Percentiles rank a stretch among this genome's conserved stretches.
Conservation (phyloP, 2,888 invertebrate species). For the Ctenicera cuprea region DNA sequence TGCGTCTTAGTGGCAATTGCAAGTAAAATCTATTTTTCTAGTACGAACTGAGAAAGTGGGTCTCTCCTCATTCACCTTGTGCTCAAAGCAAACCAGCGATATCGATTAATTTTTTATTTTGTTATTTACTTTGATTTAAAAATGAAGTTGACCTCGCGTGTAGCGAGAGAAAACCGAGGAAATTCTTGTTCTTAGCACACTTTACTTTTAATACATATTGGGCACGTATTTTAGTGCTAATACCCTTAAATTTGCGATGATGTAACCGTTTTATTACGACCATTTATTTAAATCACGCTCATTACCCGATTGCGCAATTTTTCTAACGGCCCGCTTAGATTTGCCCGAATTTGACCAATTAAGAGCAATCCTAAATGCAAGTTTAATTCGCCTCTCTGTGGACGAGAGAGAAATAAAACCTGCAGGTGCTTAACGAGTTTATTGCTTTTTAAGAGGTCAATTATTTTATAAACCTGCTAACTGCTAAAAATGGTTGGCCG, state of each 20-base stretch:
- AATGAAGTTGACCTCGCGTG: constrained; percentile 9
- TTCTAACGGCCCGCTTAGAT: too few species aligned
- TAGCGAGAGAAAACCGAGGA: neutral
- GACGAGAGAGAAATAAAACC: neutral
- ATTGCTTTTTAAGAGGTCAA: constrained; percentile 30
- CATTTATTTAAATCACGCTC: constrained; percentile 32
- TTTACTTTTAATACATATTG: neutral
- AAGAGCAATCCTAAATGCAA: neutral
- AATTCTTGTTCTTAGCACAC: neutral
- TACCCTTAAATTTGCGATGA: constrained; percentile 41
- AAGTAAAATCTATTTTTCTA: constrained; percentile 1
- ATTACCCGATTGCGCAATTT: constrained; percentile 33
- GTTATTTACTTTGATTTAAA: neutral
- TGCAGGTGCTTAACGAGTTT: constrained; percentile 33
- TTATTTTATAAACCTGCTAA: constrained; percentile 30
- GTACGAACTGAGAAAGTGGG: constrained; percentile 28
- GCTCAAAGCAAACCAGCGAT: constrained; percentile 15
- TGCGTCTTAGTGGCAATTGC: neutral
- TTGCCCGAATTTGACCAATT: constrained; percentile 6
- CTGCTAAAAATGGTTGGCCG: constrained; percentile 33
- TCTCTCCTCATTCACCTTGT: constrained; percentile 27
- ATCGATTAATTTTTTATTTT: constrained; percentile 16
- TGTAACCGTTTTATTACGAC: constrained; percentile 22
- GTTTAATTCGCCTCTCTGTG: too few species aligned
- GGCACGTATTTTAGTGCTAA: neutral